Percentiles rank a stretch among this genome's conserved stretches.
Evolutionary conservation across 2,113 vertebrate genomes (phyloP).

Genomic region (Bujurquina vittata): DNA sequence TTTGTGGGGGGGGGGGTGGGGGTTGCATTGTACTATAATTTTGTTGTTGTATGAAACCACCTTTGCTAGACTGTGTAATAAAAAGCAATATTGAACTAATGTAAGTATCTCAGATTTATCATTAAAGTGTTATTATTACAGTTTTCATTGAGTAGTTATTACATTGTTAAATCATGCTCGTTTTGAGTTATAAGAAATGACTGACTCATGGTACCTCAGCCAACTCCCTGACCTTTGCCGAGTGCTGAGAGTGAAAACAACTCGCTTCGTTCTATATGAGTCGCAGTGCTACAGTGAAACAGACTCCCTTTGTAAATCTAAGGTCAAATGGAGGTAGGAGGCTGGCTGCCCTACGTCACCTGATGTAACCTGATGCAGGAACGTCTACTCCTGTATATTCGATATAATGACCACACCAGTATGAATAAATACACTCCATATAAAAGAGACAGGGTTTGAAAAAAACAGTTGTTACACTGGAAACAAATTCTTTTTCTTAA

Average conservation of each 20-base stretch:
- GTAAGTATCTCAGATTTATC: not conserved
- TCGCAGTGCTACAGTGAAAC: slow-evolving; percentile 13
- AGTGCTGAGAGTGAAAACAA: slow-evolving; percentile 27
- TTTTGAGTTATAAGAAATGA: not conserved
- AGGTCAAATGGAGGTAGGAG: slow-evolving; percentile 48
- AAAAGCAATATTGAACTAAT: not conserved
- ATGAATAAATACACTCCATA: not conserved
- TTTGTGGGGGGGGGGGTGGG: too few species aligned
- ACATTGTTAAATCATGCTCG: not conserved
- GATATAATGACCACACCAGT: slow-evolving; percentile 5
- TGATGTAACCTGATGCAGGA: slow-evolving; percentile 45
- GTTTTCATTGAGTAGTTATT: not conserved
- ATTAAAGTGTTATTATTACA: not conserved
- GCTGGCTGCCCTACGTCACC: slow-evolving; percentile 36
- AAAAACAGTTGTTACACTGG: not conserved
- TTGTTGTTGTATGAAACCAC: not conserved
- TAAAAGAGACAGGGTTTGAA: not conserved
- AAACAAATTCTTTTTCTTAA: not conserved
- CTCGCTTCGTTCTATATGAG: slow-evolving; percentile 9
- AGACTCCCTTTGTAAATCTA: slow-evolving; percentile 40
- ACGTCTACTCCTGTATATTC: not conserved
- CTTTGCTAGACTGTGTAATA: not conserved
- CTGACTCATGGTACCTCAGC: not conserved
- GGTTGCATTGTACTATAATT: not conserved
- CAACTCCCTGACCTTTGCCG: slow-evolving; percentile 24